These are phyloP conservation scores for Leptestheria dahalacensis DNA, from an alignment of 1,140 invertebrate genomes.

Conservation along the genomic window DNA sequence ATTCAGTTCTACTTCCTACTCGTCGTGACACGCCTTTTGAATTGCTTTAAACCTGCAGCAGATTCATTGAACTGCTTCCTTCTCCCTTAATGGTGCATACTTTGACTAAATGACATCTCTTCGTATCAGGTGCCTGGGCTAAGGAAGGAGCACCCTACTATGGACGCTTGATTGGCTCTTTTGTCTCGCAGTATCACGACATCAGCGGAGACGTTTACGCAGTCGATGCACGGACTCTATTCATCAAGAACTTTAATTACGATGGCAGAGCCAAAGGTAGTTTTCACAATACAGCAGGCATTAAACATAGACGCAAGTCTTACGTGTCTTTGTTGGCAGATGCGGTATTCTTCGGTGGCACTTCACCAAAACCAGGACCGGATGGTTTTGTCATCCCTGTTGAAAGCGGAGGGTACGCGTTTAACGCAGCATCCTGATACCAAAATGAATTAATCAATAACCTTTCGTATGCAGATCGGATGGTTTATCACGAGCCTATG, in stretches of 20 bases:
- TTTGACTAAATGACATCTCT: not conserved
- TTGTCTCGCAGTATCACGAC: slow-evolving; percentile 61
- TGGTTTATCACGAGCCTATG: slow-evolving; percentile 50
- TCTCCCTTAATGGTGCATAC: too few species aligned
- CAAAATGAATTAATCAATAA: not conserved
- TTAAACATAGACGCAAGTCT: not conserved
- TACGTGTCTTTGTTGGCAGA: slow-evolving; percentile 40
- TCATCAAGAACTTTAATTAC: slow-evolving; percentile 73
- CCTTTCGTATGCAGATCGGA: slow-evolving; percentile 34
- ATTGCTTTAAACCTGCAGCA: too few species aligned
- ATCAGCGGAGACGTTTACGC: slow-evolving; percentile 73
- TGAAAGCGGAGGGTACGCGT: slow-evolving; percentile 41
- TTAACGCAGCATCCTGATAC: slow-evolving; percentile 10
- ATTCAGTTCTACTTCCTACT: too few species aligned
- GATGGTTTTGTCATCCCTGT: slow-evolving; percentile 55
- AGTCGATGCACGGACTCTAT: slow-evolving; percentile 67
- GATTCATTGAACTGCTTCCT: too few species aligned
- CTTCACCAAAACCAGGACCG: slow-evolving; percentile 38
- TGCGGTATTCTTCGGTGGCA: slow-evolving; percentile 74
- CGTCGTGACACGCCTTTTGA: too few species aligned
- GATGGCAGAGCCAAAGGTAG: slow-evolving; percentile 74
- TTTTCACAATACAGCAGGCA: not conserved
- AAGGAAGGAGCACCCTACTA: slow-evolving; percentile 35
- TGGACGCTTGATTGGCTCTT: slow-evolving; percentile 58
- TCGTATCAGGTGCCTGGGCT: not conserved